Percentiles rank a stretch among this genome's conserved stretches.
These are phyloP conservation scores for Antheraea pernyi DNA, from an alignment of 1,140 invertebrate genomes.

Conservation along the genomic window DNA sequence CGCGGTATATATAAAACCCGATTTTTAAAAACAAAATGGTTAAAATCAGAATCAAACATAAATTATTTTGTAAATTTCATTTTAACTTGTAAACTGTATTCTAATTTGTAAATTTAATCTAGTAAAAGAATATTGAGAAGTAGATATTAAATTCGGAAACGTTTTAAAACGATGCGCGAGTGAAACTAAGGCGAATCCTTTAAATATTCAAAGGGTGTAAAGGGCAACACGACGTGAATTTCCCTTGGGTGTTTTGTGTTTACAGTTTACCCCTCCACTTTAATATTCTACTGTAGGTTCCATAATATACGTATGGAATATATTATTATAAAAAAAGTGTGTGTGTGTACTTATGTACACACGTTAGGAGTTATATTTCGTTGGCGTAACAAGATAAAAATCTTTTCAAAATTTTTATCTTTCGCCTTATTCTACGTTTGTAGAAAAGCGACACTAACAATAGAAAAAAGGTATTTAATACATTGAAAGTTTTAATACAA, in stretches of 20 bases:
- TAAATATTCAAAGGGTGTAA: conserved; percentile 76
- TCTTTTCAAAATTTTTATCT: no score
- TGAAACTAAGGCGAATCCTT: conserved; percentile 42
- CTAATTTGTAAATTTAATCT: neutral
- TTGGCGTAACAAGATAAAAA: no score
- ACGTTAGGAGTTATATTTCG: no score
- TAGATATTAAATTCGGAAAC: neutral
- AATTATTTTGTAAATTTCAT: no score
- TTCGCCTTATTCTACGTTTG: no score
- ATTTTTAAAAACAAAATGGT: no score
- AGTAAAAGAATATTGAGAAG: neutral
- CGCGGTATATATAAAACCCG: no score
- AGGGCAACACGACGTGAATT: conserved; percentile 68
- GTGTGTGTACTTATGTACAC: no score
- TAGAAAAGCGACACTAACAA: no score
- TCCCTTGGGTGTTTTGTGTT: conserved; percentile 45
- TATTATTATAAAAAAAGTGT: neutral
- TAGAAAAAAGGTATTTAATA: no score
- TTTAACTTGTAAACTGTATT: neutral
- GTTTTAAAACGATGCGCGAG: conserved; percentile 13
- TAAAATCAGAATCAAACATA: no score
- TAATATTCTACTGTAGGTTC: conserved; percentile 1
- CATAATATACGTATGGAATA: neutral
- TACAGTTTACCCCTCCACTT: conserved; percentile 27
- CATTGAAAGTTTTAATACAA: no score